Evolutionary conservation across 2,113 vertebrate species (phyloP), one percentile per base, ranked within the genome.

Genomic region (Halcyon senegalensis): DNA sequence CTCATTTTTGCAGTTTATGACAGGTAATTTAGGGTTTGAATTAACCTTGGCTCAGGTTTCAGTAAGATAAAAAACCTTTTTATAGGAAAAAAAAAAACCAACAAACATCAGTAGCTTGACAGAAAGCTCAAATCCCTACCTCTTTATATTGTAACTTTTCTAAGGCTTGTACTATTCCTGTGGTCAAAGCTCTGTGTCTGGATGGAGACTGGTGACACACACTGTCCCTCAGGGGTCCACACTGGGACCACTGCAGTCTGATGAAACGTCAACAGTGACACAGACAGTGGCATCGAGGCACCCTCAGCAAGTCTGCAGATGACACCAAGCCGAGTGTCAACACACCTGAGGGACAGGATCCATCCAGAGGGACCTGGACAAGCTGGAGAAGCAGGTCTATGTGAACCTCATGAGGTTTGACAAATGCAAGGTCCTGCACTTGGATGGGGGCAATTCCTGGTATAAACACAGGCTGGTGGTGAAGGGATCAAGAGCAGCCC

Each of bases 301-400:
- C 46, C 33, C 55, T 62, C 20, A 37, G 37, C 33, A 46, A 27
- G 33, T 46, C 14, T 55, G 39, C 39, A 19, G 48, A 18, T 3
- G 18, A 63, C 46, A 79, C 33, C 56, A 28, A 46, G 23, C 66
- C 46, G 23, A 11, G 56, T 4, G n/a, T 5, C 5, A 48, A 39
- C 39, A 55, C 1, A 0, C 46, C 33, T 12, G 23, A 46, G 20
- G 73, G 31, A 60, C 0, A 0, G 33, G 27, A 78, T 87, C 11
- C 46, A 60, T 31, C 63, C 84, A 60, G 37, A 43, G 63, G 31
- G 44, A 60, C 21, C 21, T 39, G 50, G 48, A 46, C 33, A 74
- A 16, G 39, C 48, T 46, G 1, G 1, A 64, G 13, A 56, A 39
- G 21, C 21, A 13, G 41, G 55, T 19, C 44, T 1, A 0, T 10